phyloP scores from a whole-genome alignment of 2,888 invertebrate genomes.

The Drosophila aldrichi region DNA sequence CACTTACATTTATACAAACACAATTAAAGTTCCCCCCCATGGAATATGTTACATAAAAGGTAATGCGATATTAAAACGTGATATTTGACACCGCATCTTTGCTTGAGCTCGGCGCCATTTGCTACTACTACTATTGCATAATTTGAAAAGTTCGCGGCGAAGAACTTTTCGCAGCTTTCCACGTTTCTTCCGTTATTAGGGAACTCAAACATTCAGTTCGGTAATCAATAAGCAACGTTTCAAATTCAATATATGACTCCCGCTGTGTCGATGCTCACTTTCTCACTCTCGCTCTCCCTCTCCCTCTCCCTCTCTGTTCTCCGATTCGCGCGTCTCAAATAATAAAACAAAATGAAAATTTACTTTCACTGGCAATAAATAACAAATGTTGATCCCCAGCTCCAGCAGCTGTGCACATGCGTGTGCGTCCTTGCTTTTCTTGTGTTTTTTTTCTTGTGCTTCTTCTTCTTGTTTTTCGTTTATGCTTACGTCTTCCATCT shows the following conservation, averaged over 20 bases:
- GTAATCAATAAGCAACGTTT: conserved; percentile 54
- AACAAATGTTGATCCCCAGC: conserved; percentile 63
- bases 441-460: background rate
- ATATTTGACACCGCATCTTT: conserved; percentile 42
- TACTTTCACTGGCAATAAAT: conserved; percentile 72
- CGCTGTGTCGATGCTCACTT: conserved; percentile 27
- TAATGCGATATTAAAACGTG: conserved; percentile 65
- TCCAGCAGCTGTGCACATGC: conserved; percentile 19
- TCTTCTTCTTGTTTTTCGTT: background rate
- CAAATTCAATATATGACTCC: conserved; percentile 69
- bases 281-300: background rate
- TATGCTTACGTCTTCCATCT: conserved; percentile 22
- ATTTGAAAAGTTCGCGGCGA: conserved; percentile 38
- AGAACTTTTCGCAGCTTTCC: conserved; percentile 38
- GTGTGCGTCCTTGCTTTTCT: background rate
- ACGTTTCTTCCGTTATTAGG: conserved; percentile 24
- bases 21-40: conserved; percentile 48
- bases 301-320: background rate
- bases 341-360: conserved; percentile 77
- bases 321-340: conserved; percentile 52
- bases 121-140: conserved; percentile 29
- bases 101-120: conserved; percentile 11
- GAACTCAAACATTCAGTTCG: conserved; percentile 16
- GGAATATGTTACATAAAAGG: conserved; percentile 58
- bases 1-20: background rate